Evolutionary conservation across 2,888 invertebrate species (phyloP).

Genomic region (Sipunculus nudus): DNA sequence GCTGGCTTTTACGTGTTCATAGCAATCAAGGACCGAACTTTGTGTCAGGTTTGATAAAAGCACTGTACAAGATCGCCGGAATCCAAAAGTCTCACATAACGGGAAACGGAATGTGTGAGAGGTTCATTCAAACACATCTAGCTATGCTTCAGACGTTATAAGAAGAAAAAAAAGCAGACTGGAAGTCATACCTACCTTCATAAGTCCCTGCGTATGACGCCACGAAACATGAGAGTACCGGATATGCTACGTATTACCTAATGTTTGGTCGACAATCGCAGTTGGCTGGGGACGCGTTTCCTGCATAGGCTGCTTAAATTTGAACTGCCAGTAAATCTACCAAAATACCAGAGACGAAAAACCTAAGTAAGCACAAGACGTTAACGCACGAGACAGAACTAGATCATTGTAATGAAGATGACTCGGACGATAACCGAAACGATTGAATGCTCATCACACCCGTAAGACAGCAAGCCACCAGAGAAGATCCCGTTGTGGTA

Average conservation of each 20-base stretch:
- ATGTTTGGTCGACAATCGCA: conserved; percentile 8
- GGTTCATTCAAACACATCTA: conserved; percentile 39
- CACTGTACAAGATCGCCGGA: conserved; percentile 1
- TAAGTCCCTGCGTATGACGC: conserved; percentile 24
- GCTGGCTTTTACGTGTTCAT: conserved; percentile 15
- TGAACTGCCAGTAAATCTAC: too few relatives aligned
- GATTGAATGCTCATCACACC: too few relatives aligned
- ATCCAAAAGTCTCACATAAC: conserved; percentile 9
- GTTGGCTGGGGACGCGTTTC: too few relatives aligned
- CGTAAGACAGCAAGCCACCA: too few relatives aligned
- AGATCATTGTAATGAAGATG: too few relatives aligned
- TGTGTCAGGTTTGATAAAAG: neutral
- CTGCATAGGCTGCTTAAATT: too few relatives aligned
- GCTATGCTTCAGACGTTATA: conserved; percentile 29
- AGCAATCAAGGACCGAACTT: conserved; percentile 10
- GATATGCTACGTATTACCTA: conserved; percentile 5
- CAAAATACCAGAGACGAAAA: too few relatives aligned
- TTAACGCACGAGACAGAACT: too few relatives aligned
- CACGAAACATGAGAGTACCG: conserved; percentile 3
- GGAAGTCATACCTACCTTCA: conserved; percentile 32
- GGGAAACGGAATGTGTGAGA: conserved; percentile 37
- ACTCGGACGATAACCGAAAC: too few relatives aligned
- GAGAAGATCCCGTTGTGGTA: too few relatives aligned
- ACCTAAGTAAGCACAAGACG: too few relatives aligned
- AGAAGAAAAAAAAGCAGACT: conserved; percentile 27